Percentiles rank a stretch among this genome's conserved stretches.
phyloP scores from a whole-genome alignment of 1,140 invertebrate genomes.

The Holotrichia oblita region DNA sequence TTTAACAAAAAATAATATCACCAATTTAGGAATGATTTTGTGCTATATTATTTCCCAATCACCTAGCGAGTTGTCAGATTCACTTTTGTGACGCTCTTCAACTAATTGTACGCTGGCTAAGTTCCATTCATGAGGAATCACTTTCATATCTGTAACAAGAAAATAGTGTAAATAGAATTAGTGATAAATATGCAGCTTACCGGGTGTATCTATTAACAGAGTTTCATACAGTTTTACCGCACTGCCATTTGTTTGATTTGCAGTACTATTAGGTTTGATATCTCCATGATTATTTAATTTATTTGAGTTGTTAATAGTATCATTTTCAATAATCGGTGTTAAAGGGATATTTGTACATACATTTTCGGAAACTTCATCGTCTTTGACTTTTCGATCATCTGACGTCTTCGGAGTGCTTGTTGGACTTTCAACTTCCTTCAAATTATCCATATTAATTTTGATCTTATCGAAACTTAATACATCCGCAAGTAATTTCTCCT shows the following conservation, averaged over 20 bases:
- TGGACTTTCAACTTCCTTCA: not conserved
- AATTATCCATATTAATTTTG: conserved; percentile 48
- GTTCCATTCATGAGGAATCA: conserved; percentile 56
- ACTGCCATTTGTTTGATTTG: conserved; percentile 27
- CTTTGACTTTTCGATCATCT: not conserved
- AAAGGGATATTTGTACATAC: not conserved
- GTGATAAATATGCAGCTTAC: not conserved
- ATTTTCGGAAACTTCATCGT: not conserved
- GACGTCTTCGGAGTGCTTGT: not conserved
- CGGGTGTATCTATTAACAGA: not conserved
- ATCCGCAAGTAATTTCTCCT: conserved; percentile 65
- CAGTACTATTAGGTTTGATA: not conserved
- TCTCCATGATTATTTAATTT: not conserved
- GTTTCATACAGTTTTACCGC: conserved; percentile 22
- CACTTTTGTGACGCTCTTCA: conserved; percentile 38
- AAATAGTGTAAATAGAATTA: conserved; percentile 48
- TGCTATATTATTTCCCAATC: conserved; percentile 57
- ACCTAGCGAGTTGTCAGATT: conserved; percentile 51
- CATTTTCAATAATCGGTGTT: not conserved
- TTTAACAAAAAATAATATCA: conserved; percentile 4
- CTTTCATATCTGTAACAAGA: conserved; percentile 36
- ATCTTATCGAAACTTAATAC: conserved; percentile 64
- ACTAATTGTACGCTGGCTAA: conserved; percentile 49
- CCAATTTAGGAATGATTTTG: conserved; percentile 27
- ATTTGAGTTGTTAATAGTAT: not conserved